phyloP scores from a whole-genome alignment of 2,888 invertebrate species.

The Dorcus parallelipipedus region DNA sequence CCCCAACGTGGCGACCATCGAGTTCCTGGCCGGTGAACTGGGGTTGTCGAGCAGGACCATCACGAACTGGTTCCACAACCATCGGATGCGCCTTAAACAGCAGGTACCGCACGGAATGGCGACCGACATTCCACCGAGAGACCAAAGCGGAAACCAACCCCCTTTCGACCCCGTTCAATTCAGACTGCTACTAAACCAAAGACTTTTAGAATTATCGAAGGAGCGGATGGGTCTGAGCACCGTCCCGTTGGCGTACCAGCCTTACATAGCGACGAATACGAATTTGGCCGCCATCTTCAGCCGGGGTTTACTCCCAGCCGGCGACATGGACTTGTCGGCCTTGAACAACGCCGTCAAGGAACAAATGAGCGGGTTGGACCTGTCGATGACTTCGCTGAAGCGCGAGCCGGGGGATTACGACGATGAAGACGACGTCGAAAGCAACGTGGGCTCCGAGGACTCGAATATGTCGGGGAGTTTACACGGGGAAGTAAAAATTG shows the following conservation, averaged over 20 bases:
- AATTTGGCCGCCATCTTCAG: constrained; percentile 75
- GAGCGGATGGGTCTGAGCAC: constrained; percentile 77
- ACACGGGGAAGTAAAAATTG: constrained; percentile 58
- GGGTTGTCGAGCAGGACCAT: constrained; percentile 92
- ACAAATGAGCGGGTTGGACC: constrained; percentile 79
- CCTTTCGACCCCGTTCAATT: constrained; percentile 93
- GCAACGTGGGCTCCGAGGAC: constrained; percentile 71
- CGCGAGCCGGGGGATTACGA: constrained; percentile 76
- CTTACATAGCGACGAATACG: constrained; percentile 73
- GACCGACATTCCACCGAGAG: constrained; percentile 71
- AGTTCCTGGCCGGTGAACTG: constrained; percentile 88
- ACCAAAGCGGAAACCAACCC: constrained; percentile 62
- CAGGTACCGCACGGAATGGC: constrained; percentile 72
- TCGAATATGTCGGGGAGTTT: constrained; percentile 53
- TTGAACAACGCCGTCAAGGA: constrained; percentile 66
- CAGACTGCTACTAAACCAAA: constrained; percentile 81
- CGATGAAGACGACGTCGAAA: constrained; percentile 75
- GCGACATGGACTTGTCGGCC: constrained; percentile 56
- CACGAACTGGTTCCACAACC: constrained; percentile 99
- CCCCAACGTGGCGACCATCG: constrained; percentile 94
- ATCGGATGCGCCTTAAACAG: constrained; percentile 95
- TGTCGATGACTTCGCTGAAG: constrained; percentile 80
- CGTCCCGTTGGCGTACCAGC: constrained; percentile 73
- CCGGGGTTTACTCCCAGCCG: constrained; percentile 61
- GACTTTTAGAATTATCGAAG: constrained; percentile 82